Evolutionary conservation across 2,797 vertebrate species (phyloP), one percentile per base, ranked within the genome.

Genomic region (Pangasius krempfi): DNA sequence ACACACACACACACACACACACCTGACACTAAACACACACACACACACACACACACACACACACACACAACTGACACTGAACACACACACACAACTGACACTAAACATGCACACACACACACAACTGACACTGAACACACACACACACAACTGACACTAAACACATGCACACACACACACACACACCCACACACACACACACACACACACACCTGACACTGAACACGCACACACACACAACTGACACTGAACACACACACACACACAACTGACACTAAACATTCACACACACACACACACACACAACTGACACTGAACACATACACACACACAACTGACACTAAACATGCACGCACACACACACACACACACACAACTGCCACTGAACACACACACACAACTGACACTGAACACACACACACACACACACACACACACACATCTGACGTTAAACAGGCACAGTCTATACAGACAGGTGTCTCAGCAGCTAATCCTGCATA

Each of bases 201-300:
- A 54, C 47, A 50, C 76, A 79, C 50, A 79, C 50, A 78, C 14
- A 78, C n/a, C n/a, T n/a, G n/a, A n/a, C n/a, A n/a, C n/a, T n/a
- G n/a, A n/a, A n/a, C n/a, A n/a, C n/a, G n/a, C n/a, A n/a, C n/a
- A n/a, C 75, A 78, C 47, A 66, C 10, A 68, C 64, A 68, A 70
- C 33, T 33, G 33, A 33, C 33, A 33, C 1, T 33, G 33, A 33
- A n/a, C n/a, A 37, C 37, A 37, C 37, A 37, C 5, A 37, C 37
- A 44, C 7, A 70, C 40, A 25, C 20, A 44, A 40, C 8, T 47
- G 10, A 10, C 50, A 52, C 10, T 52, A 1, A 52, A 52, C n/a
- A 33, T 50, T 10, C 76, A 56, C 76, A 56, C 14, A 79, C 75
- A 78, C 47, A 79, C n/a, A 33, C 76, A 56, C 52, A 33, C 76